Evolutionary conservation across 2,113 vertebrate species (phyloP).

Genomic region (Xyrauchen texanus): DNA sequence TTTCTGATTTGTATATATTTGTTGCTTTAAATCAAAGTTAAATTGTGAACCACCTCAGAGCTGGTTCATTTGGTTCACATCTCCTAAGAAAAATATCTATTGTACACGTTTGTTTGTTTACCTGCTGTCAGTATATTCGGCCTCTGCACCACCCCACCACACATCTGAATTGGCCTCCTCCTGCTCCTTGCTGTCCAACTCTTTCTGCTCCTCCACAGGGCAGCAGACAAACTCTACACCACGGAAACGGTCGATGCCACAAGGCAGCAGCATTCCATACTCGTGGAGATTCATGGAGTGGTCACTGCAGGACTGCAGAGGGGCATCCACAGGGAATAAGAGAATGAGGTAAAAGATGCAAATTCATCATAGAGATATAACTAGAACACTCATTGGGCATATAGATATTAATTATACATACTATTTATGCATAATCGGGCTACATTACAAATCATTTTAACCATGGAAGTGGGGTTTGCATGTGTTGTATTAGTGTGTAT

Average conservation of each 20-base stretch:
- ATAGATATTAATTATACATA: not conserved
- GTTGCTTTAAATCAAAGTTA: too few relatives aligned
- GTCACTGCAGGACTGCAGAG: conserved; percentile 87
- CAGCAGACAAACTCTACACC: conserved; percentile 98
- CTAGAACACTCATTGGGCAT: not conserved
- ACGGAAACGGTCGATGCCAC: conserved; percentile 92
- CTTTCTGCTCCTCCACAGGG: conserved; percentile 81
- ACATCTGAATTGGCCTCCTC: conserved; percentile 94
- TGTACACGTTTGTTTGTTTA: not conserved
- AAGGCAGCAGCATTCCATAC: conserved; percentile 96
- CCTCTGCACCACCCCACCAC: conserved; percentile 95
- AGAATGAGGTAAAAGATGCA: not conserved
- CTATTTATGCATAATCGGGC: not conserved
- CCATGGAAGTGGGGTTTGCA: too few relatives aligned
- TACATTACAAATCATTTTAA: too few relatives aligned
- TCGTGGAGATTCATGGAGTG: conserved; percentile 94
- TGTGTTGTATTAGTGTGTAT: too few relatives aligned
- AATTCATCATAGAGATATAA: conserved; percentile 42
- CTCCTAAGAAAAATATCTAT: too few relatives aligned
- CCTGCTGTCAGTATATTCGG: conserved; percentile 89
- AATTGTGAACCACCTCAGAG: too few relatives aligned
- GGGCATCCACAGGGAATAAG: not conserved
- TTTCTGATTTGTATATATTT: too few relatives aligned
- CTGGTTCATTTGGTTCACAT: too few relatives aligned
- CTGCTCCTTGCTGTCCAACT: conserved; percentile 80